phyloP scores from a whole-genome alignment of 2,113 vertebrate species.

The Xenus cinereus region DNA sequence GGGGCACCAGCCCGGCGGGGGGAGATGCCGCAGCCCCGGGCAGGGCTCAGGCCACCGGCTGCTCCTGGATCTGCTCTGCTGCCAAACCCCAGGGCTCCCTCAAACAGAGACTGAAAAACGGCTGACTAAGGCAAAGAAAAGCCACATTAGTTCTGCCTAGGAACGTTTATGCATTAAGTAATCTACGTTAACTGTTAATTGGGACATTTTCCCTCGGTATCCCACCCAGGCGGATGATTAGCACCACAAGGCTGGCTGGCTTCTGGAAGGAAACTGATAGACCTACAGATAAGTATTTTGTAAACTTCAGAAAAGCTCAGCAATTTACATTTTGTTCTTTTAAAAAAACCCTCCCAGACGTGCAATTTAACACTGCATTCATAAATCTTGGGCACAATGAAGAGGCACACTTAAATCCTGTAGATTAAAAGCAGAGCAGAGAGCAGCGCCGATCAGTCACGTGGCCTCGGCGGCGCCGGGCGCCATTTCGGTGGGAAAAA shows the following conservation, averaged over 20 bases:
- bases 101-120: background rate
- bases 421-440: background rate
- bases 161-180: background rate
- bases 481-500: background rate
- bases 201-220: background rate
- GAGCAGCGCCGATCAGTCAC: fast-evolving
- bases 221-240: background rate
- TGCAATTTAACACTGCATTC: background rate
- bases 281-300: background rate
- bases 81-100: background rate
- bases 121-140: background rate
- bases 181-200: background rate
- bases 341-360: background rate
- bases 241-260: background rate
- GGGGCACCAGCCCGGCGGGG: fast-evolving
- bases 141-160: background rate
- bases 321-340: background rate
- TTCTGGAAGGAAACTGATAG: background rate
- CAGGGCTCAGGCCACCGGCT: fast-evolving
- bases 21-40: background rate
- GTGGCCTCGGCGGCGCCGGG: fast-evolving
- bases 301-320: background rate
- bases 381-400: background rate
- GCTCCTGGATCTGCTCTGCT: fast-evolving
- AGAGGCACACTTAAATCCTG: background rate